Percentiles rank a stretch among this genome's conserved stretches.
Conservation (phyloP, 2,113 vertebrate genomes). For the Perognathus longimembris region DNA sequence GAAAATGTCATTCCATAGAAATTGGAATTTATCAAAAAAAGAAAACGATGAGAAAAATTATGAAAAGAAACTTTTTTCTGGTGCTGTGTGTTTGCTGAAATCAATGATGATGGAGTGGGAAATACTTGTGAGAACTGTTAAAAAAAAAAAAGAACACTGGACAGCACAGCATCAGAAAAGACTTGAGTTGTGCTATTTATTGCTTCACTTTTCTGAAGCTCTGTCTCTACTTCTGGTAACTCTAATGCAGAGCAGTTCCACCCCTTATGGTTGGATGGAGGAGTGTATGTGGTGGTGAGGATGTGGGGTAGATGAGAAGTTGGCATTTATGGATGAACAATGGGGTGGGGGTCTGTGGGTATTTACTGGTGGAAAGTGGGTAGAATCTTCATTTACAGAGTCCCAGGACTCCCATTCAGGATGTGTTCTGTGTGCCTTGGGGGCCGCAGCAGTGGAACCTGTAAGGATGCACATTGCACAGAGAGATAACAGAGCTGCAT, state of each 20-base stretch:
- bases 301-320: neutral
- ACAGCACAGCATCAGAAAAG: neutral
- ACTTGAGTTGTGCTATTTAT: neutral
- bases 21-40: slow-evolving; percentile 52
- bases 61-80: neutral
- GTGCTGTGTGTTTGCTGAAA: slow-evolving; percentile 22
- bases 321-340: neutral
- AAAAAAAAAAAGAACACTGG: neutral
- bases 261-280: neutral
- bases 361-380: neutral
- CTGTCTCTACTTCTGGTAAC: too few relatives aligned
- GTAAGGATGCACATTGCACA: neutral
- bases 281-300: neutral
- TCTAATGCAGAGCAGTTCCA: neutral
- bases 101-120: neutral
- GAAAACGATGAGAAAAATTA: slow-evolving; percentile 13
- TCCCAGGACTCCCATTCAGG: neutral
- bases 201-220: neutral
- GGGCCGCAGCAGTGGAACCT: too few relatives aligned
- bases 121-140: neutral
- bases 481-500: neutral
- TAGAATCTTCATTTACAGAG: neutral
- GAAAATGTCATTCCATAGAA: slow-evolving; percentile 66
- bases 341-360: neutral
- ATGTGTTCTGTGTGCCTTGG: neutral